These are phyloP conservation scores for Sardinella longiceps DNA, from an alignment of 2,797 vertebrate species.

Conservation along the genomic window DNA sequence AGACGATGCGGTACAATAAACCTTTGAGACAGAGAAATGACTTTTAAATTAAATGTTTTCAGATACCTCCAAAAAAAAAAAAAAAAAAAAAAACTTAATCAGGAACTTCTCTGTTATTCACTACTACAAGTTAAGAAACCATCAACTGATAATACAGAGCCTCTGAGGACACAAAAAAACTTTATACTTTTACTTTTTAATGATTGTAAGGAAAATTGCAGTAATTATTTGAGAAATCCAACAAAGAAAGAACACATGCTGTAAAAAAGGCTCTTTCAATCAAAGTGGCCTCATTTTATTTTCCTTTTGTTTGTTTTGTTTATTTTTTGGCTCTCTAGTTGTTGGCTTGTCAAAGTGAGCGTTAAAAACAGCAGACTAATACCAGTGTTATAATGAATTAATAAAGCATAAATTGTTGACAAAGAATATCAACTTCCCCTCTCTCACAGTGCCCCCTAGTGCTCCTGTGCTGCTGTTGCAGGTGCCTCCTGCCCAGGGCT, in stretches of 20 bases:
- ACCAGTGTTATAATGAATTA: not conserved
- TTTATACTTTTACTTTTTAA: not conserved
- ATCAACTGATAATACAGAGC: not conserved
- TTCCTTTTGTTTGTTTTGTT: no score
- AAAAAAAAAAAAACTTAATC: not conserved
- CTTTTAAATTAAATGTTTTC: not conserved
- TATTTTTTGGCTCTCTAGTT: not conserved
- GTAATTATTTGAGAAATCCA: not conserved
- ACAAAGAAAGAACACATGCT: not conserved
- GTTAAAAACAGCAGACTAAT: not conserved
- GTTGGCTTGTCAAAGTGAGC: not conserved
- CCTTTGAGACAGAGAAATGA: not conserved
- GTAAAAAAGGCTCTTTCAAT: not conserved
- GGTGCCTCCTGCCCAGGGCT: constrained; percentile 37
- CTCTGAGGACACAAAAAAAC: no score
- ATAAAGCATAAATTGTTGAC: not conserved
- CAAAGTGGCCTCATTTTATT: constrained; percentile 26
- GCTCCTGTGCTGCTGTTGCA: constrained; percentile 57
- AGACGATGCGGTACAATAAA: not conserved
- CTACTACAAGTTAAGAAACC: not conserved
- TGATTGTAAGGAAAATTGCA: not conserved
- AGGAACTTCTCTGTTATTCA: not conserved
- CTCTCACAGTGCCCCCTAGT: constrained; percentile 54
- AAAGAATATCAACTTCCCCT: not conserved
- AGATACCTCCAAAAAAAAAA: no score